Evolutionary conservation across 2,888 invertebrate species (phyloP), one percentile per base, ranked within the genome.

Genomic region (Myathropa florea): DNA sequence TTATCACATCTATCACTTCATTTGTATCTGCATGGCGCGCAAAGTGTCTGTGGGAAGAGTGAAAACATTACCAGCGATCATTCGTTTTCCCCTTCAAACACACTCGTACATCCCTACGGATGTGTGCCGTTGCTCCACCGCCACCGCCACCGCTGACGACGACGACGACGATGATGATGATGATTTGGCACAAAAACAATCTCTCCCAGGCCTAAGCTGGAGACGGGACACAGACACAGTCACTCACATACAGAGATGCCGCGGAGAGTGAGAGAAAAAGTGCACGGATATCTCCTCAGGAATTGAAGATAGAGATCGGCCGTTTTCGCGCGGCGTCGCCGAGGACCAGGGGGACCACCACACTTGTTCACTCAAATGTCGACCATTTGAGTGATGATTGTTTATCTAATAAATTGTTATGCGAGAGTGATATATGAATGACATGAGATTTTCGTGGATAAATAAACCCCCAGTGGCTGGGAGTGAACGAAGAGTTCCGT

Each of bases 391-490:
- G 72, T 85, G 88, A 87, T 88, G 88, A 88, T 88, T 89, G 89
- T 89, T 89, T 89, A 89, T 86, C 83, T 88, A 88, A 88, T 89
- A 89, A 89, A 89, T 89, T 89, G 88, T 88, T 88, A 88, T 89
- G 88, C 86, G 88, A 88, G 89, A 89, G 89, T 89, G 89, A 89
- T 89, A 89, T 89, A 89, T 89, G 89, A 89, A 89, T 89, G 89
- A 89, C 89, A 89, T 89, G 79, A 87, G 88, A 89, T 89, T 88
- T 89, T 88, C 88, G 86, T 88, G 88, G 75, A 88, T 89, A 88
- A 89, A 89, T 88, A 89, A 89, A 89, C 88, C 76, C 57, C 61
- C 53, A 68, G 63, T 64, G 21, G 59, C 60, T 67, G 63, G 12
- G 26, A 23, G 70, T 12, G 60, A 78, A 55, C 72, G 72, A 82